Percentiles rank a stretch among this genome's conserved stretches.
phyloP scores from a whole-genome alignment of 2,797 vertebrate genomes.

The Rachycentron canadum region DNA sequence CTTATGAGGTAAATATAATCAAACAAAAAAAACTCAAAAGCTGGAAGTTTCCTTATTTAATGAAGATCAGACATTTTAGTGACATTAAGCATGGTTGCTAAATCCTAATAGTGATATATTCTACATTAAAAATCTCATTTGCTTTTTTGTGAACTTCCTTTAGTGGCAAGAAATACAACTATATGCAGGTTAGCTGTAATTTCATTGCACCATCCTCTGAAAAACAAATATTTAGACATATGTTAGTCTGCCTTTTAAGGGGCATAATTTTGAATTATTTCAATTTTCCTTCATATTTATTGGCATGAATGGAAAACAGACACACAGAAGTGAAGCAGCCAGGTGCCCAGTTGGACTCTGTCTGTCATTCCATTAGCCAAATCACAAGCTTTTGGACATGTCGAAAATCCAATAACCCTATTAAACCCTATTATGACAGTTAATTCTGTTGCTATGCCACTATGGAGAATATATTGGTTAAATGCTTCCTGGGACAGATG shows the following conservation, averaged over 20 bases:
- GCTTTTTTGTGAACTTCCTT: no score
- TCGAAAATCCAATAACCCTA: constrained; percentile 83
- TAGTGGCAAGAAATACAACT: not conserved
- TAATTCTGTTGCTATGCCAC: constrained; percentile 82
- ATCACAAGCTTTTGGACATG: constrained; percentile 79
- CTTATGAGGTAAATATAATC: constrained; percentile 68
- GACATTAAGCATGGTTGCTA: constrained; percentile 26
- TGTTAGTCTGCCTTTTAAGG: not conserved
- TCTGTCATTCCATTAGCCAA: constrained; percentile 73
- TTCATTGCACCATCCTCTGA: constrained; percentile 4
- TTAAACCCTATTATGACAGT: constrained; percentile 83
- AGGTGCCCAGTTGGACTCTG: constrained; percentile 72
- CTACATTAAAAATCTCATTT: no score
- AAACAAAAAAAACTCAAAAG: constrained; percentile 50
- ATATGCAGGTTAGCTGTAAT: not conserved
- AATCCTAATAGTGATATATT: constrained; percentile 12
- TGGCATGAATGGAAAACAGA: constrained; percentile 39
- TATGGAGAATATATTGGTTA: constrained; percentile 83
- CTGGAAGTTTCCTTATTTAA: constrained; percentile 56
- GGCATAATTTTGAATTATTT: constrained; percentile 10
- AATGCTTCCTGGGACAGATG: constrained; percentile 88
- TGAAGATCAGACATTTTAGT: constrained; percentile 49
- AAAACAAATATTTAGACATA: no score
- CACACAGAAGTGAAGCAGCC: constrained; percentile 36
- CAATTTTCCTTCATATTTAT: constrained; percentile 7